These are phyloP conservation scores for Clamator glandarius DNA, from an alignment of 2,797 vertebrate genomes.

Conservation along the genomic window DNA sequence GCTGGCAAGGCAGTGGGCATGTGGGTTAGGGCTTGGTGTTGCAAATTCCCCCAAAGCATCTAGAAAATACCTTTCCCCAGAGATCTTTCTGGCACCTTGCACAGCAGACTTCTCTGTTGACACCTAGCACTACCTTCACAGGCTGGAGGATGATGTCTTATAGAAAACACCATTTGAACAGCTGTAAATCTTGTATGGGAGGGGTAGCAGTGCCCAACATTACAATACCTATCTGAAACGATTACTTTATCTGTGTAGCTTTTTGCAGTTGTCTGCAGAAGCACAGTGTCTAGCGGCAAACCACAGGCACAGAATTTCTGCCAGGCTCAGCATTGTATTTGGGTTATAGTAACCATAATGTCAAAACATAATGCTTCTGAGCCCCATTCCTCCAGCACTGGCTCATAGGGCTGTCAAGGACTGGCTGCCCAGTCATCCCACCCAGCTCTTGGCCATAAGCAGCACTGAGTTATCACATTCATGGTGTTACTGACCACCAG, in stretches of 20 bases:
- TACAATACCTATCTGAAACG: background rate
- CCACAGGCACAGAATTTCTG: background rate
- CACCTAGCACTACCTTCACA: accelerated
- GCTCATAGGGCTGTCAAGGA: accelerated
- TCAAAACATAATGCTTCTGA: accelerated
- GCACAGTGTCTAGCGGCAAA: background rate
- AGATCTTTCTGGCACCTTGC: background rate
- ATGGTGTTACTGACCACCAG: background rate
- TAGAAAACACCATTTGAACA: accelerated
- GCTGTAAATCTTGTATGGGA: too few species aligned
- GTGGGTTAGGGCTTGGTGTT: accelerated
- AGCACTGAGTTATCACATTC: accelerated
- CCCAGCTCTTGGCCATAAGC: accelerated
- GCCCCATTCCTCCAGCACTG: background rate
- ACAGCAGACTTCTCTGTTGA: background rate
- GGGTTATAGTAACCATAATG: background rate
- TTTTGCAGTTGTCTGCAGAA: background rate
- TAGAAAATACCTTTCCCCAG: background rate
- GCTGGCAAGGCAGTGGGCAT: background rate
- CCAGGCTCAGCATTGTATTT: background rate
- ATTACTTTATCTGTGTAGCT: background rate
- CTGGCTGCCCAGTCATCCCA: background rate
- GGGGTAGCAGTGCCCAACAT: background rate
- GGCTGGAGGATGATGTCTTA: background rate
- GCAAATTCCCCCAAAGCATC: background rate